Evolutionary conservation across 2,888 invertebrate genomes (phyloP).

Genomic region (Epinotia nisella): DNA sequence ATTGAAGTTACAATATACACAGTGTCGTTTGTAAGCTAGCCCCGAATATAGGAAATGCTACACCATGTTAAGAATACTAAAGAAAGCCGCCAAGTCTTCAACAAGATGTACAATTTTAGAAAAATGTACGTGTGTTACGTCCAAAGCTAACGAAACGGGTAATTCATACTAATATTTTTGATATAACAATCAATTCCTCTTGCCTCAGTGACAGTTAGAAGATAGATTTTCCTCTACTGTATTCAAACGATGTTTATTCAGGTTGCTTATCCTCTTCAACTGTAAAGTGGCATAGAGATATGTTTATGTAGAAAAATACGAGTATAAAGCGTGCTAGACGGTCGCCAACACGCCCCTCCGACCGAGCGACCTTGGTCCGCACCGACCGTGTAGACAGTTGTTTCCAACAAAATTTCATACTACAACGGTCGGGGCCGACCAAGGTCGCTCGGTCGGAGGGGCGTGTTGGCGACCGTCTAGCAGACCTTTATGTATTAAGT

Average conservation of each 20-base stretch:
- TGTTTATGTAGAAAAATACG: slow-evolving; percentile 1
- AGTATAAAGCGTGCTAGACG: too few relatives aligned
- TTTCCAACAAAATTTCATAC: too few relatives aligned
- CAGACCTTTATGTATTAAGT: background rate
- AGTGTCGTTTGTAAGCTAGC: background rate
- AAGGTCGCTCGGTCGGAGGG: too few relatives aligned
- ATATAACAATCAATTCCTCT: background rate
- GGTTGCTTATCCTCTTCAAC: background rate
- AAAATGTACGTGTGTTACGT: background rate
- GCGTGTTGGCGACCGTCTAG: too few relatives aligned
- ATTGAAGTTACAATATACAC: background rate
- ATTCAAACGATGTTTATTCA: background rate
- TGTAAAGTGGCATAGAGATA: too few relatives aligned
- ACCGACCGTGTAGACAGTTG: too few relatives aligned
- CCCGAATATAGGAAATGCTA: slow-evolving; percentile 8
- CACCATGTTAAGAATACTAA: slow-evolving; percentile 17
- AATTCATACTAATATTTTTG: slow-evolving; percentile 1
- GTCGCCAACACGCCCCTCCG: too few relatives aligned
- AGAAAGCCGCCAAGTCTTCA: slow-evolving; percentile 6
- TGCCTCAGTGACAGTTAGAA: background rate
- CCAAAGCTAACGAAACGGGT: background rate
- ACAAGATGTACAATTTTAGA: slow-evolving; percentile 1
- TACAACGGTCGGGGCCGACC: too few relatives aligned
- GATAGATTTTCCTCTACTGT: background rate
- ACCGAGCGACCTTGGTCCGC: too few relatives aligned